Conservation (phyloP, 2,888 invertebrate species). For the Ophonus ardosiacus region DNA sequence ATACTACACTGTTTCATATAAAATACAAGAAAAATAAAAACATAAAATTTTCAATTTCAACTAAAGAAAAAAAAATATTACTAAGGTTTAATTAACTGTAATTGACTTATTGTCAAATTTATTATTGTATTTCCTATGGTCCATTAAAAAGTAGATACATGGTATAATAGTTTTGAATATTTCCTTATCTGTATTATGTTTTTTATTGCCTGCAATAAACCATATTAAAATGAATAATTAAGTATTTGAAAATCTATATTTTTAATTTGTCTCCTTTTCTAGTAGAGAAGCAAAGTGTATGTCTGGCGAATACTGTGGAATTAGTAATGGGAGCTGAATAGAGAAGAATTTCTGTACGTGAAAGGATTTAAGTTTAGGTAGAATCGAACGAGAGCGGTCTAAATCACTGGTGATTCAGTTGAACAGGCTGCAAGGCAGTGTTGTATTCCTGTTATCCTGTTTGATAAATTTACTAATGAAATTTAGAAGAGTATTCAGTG, state of each 20-base stretch:
- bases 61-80: too few relatives aligned
- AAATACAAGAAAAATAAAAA: too few relatives aligned
- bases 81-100: too few relatives aligned
- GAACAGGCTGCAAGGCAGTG: neutral
- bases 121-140: too few relatives aligned
- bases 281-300: neutral
- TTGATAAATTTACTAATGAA: constrained; percentile 7
- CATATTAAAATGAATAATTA: neutral
- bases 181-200: too few relatives aligned
- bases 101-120: too few relatives aligned
- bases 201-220: too few relatives aligned
- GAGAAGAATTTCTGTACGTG: neutral
- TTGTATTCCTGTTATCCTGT: neutral
- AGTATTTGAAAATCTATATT: neutral
- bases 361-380: neutral
- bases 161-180: too few relatives aligned
- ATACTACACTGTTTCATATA: too few relatives aligned
- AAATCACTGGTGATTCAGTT: neutral
- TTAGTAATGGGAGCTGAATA: neutral
- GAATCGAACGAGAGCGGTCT: neutral
- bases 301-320: neutral
- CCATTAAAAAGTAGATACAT: too few relatives aligned
- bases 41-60: too few relatives aligned
- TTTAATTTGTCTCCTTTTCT: neutral
- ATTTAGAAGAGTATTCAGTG: constrained; percentile 20